phyloP scores from a whole-genome alignment of 2,113 vertebrate species.

The Lampris megalopsis region DNA sequence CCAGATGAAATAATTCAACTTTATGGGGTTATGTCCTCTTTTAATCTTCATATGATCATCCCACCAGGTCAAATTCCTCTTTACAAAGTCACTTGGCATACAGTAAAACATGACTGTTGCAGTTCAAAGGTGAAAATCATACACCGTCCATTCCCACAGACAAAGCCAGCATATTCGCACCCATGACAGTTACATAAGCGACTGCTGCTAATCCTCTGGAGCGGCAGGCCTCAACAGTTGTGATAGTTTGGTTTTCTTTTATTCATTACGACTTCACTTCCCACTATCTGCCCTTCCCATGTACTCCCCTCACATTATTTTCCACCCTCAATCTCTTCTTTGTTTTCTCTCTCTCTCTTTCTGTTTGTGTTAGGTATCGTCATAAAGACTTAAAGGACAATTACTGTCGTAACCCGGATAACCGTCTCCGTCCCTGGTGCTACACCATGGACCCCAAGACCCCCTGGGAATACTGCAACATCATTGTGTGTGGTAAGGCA shows the following conservation, averaged over 20 bases:
- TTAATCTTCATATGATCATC: too few relatives aligned
- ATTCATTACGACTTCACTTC: neutral
- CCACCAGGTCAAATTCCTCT: too few relatives aligned
- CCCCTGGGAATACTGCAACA: slow-evolving; percentile 96
- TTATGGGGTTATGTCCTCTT: too few relatives aligned
- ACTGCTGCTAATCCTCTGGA: slow-evolving; percentile 42
- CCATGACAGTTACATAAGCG: slow-evolving; percentile 42
- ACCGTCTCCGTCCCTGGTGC: slow-evolving; percentile 94
- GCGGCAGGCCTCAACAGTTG: slow-evolving; percentile 50
- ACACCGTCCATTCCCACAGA: slow-evolving; percentile 34
- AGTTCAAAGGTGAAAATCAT: slow-evolving; percentile 22
- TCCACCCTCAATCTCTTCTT: slow-evolving; percentile 38
- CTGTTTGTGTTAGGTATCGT: slow-evolving; percentile 85
- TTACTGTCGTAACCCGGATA: slow-evolving; percentile 97
- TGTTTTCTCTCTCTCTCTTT: slow-evolving; percentile 44
- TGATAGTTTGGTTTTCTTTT: slow-evolving; percentile 40
- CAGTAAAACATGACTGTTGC: neutral
- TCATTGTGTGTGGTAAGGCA: slow-evolving; percentile 93
- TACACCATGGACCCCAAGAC: slow-evolving; percentile 94
- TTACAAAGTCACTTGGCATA: too few relatives aligned
- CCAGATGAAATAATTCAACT: too few relatives aligned
- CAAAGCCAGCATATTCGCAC: slow-evolving; percentile 34
- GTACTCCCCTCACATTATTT: slow-evolving; percentile 15
- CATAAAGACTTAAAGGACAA: slow-evolving; percentile 97
- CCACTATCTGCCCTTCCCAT: neutral